Conservation (phyloP, 2,888 invertebrate species). For the Orgyia antiqua region DNA sequence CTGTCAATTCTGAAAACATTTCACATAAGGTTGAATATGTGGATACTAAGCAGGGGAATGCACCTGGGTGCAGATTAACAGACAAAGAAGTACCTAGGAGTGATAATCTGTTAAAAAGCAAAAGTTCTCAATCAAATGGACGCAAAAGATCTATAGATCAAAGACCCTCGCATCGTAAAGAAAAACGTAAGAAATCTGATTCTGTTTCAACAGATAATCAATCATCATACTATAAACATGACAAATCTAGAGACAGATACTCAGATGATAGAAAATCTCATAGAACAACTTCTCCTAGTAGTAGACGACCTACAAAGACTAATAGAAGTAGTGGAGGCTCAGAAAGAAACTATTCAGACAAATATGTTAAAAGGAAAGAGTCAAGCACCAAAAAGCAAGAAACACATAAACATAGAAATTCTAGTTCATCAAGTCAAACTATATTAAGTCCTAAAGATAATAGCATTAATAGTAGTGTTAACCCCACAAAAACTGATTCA, state of each 20-base stretch:
- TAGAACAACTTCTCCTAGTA: slow-evolving; percentile 37
- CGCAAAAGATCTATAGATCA: slow-evolving; percentile 62
- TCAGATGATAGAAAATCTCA: slow-evolving; percentile 38
- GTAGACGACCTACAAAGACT: slow-evolving; percentile 36
- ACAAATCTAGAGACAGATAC: slow-evolving; percentile 37
- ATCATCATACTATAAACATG: slow-evolving; percentile 35
- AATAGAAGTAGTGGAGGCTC: slow-evolving; percentile 31
- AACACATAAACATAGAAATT: slow-evolving; percentile 35
- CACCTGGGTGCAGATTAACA: slow-evolving; percentile 23
- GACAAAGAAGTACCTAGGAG: slow-evolving; percentile 19
- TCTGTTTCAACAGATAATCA: slow-evolving; percentile 29
- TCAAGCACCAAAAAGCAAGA: slow-evolving; percentile 34
- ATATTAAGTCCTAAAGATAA: slow-evolving; percentile 46
- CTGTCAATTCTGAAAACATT: slow-evolving; percentile 10
- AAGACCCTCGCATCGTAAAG: slow-evolving; percentile 66
- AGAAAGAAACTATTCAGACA: slow-evolving; percentile 53
- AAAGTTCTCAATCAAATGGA: slow-evolving; percentile 37
- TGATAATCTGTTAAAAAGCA: slow-evolving; percentile 10
- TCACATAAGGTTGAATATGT: slow-evolving; percentile 10
- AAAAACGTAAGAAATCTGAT: slow-evolving; percentile 67
- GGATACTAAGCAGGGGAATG: slow-evolving; percentile 22
- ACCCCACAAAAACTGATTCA: slow-evolving; percentile 39
- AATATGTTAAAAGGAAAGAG: slow-evolving; percentile 65
- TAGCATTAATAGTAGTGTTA: slow-evolving; percentile 30
- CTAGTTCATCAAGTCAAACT: slow-evolving; percentile 48